These are phyloP conservation scores for Busseola fusca DNA, from an alignment of 2,888 invertebrate species.

Conservation along the genomic window DNA sequence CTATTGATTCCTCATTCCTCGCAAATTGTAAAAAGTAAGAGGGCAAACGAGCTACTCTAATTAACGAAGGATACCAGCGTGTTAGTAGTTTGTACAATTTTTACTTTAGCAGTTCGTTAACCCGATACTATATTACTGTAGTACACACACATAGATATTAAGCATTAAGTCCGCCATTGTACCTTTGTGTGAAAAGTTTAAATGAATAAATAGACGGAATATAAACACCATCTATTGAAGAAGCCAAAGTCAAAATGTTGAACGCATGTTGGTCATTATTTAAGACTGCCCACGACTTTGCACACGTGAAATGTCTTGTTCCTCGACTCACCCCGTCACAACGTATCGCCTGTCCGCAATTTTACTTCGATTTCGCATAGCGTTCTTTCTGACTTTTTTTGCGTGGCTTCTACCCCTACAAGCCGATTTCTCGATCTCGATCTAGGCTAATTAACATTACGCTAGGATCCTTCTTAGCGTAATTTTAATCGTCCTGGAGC, in stretches of 20 bases:
- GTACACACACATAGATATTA: background rate
- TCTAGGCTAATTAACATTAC: no score
- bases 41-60: conserved; percentile 25
- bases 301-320: no score
- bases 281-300: background rate
- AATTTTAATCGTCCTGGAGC: no score
- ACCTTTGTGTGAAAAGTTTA: no score
- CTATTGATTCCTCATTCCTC: conserved; percentile 14
- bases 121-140: background rate
- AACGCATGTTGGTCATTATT: background rate
- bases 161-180: no score
- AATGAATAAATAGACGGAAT: background rate
- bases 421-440: no score
- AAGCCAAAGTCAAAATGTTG: background rate
- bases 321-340: no score
- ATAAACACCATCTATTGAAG: background rate
- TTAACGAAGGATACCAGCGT: conserved; percentile 6
- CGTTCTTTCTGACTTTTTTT: no score
- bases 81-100: conserved; percentile 28
- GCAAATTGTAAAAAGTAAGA: conserved; percentile 37
- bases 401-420: no score
- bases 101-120: conserved; percentile 11
- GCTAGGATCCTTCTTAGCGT: no score
- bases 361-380: no score
- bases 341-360: no score